Percentiles rank a stretch among this genome's conserved stretches.
These are phyloP conservation scores for Drosophila arizonae DNA, from an alignment of 1,140 invertebrate genomes.

Conservation along the genomic window DNA sequence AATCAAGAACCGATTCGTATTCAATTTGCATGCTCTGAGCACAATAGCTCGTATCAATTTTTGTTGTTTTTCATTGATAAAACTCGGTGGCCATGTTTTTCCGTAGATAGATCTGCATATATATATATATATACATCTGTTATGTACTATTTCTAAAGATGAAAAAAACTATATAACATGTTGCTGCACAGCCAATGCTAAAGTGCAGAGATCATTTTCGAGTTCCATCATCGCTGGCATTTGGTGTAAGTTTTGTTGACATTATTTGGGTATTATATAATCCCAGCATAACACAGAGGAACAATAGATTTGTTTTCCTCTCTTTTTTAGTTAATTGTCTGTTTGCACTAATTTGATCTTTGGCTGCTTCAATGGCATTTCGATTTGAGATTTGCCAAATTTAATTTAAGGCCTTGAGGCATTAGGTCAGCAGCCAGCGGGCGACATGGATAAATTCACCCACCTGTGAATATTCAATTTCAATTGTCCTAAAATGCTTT, in stretches of 20 bases:
- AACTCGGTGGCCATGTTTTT: constrained; percentile 50
- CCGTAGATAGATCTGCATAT: constrained; percentile 12
- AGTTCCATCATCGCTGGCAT: constrained; percentile 1
- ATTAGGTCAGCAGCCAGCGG: constrained; percentile 2
- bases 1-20: background rate
- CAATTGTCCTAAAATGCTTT: constrained; percentile 48
- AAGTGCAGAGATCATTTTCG: constrained; percentile 23
- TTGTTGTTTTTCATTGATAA: constrained; percentile 61
- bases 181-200: constrained; percentile 37
- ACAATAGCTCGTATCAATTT: background rate
- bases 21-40: constrained; percentile 1
- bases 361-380: constrained; percentile 4
- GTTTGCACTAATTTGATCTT: background rate
- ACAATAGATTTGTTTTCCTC: constrained; percentile 48
- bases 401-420: background rate
- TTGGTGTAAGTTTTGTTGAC: constrained; percentile 49
- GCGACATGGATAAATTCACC: constrained; percentile 43
- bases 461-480: constrained; percentile 66
- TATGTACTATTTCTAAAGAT: background rate
- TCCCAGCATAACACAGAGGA: constrained; percentile 34
- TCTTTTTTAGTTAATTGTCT: constrained; percentile 12
- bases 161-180: constrained; percentile 19
- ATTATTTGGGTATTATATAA: constrained; percentile 63
- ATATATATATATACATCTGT: constrained; percentile 17
- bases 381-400: background rate